Evolutionary conservation across 2,113 vertebrate species (phyloP).

Genomic region (Pterocles burchelli): DNA sequence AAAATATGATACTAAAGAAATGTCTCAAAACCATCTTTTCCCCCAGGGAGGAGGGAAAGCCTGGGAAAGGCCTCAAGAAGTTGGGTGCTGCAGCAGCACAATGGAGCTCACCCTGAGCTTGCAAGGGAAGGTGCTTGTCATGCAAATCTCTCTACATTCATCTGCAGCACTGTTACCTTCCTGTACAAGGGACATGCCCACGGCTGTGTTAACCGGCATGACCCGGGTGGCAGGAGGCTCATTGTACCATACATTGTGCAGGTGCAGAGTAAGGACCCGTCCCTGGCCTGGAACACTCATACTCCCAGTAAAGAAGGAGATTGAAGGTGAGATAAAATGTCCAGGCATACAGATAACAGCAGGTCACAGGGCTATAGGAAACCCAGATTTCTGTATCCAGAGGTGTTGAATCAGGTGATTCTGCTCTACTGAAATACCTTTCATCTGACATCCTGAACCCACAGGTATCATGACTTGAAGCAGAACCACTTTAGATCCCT

Average conservation of each 20-base stretch:
- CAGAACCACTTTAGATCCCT: not conserved
- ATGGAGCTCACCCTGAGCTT: fast-evolving
- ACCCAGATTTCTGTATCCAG: not conserved
- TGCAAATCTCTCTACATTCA: not conserved
- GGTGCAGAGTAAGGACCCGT: not conserved
- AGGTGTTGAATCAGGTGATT: not conserved
- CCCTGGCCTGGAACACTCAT: not conserved
- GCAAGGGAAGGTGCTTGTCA: not conserved
- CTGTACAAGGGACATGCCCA: not conserved
- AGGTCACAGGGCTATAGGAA: not conserved
- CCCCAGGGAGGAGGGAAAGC: not conserved
- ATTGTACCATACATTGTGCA: not conserved
- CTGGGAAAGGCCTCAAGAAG: not conserved
- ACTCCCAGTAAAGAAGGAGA: not conserved
- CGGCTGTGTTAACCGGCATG: not conserved
- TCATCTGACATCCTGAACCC: not conserved
- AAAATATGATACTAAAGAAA: not conserved
- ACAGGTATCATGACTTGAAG: not conserved
- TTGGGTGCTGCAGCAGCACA: not conserved
- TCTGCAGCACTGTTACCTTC: not conserved
- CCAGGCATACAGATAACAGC: not conserved
- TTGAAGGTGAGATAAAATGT: not conserved
- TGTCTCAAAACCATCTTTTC: not conserved
- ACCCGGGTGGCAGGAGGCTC: not conserved
- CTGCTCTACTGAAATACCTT: not conserved